Evolutionary conservation across 1,140 invertebrate species (phyloP), one percentile per base, ranked within the genome.

Genomic region (Globodera rostochiensis): DNA sequence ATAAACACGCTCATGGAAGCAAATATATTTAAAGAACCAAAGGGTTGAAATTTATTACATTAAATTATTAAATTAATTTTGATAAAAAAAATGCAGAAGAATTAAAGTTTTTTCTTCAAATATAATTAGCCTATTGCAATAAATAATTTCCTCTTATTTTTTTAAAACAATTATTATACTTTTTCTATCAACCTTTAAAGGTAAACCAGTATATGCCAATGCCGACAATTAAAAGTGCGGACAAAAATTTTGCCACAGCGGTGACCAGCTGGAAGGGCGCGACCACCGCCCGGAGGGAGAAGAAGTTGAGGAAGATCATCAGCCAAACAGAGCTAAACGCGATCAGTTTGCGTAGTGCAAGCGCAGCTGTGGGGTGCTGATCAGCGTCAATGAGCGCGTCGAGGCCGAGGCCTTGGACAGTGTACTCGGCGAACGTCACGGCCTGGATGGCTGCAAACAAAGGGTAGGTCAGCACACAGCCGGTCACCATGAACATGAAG

Each of bases 221-320:
- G 69, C 82, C 50, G 66, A 88, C 85, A 19, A 88, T 84, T 3
- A 87, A n/a, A n/a, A 60, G 76, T 4, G 86, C 74, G 5, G 86
- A 76, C 2, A 87, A 60, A 5, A 88, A 46, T 80, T 88, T 88
- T 6, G 84, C 78, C 9, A 83, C 75, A 7, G 86, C 80, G 11
- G 86, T 86, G 6, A 84, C 53, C 36, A 88, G 73, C 84, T 88
- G 87, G 57, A 88, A 88, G 19, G 83, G 74, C n/a, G 82, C 80
- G 50, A 71, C 87, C 57, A 87, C 67, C 70, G 71, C 82, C 73
- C 80, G 79, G 45, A 88, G 60, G 21, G 87, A 88, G 79, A 88
- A 88, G 36, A 88, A 87, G 70, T 88, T 88, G 19, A 87, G 81
- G 66, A 80, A 84, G 47, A 80, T 71, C 64, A 80, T 71, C 57